Base-by-base conservation (phyloP, 2,797 vertebrate species). In the Botia kubotai region DNA sequence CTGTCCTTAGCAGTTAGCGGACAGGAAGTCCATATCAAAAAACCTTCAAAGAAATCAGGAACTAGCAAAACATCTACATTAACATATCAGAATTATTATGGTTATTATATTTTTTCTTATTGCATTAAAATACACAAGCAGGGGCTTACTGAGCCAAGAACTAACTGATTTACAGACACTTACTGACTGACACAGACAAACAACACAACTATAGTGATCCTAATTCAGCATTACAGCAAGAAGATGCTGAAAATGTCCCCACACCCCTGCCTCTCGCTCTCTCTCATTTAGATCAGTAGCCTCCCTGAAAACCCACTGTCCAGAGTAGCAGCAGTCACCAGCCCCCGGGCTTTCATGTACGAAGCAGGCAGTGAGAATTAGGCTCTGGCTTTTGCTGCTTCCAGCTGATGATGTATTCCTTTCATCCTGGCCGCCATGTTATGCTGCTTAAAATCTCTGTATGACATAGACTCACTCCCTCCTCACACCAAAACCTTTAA, bases 401-500 rank as follows among this genome's bases (percentile, higher is more conserved):
- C 71, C 75, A 80, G 58, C 58, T 7, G 13, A 77, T 83, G 80
- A 85, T 85, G 77, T 69, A 62, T 66, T 75, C 75, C 5, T 82
- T 86, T 88, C 82, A 90, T 85, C 87, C 85, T 75, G 75, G 67
- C 50, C 19, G 57, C 75, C 62, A 39, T 57, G 76, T 52, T 86
- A 85, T 52, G 46, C 67, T 78, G 58, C 65, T 86, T 86, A 82
- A 84, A 90, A 89, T 76, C 52, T 75, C 86, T 86, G 87, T 77
- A 85, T 88, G 78, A 83, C 87, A 66, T 3, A 0, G 83, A 79
- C 87, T 74, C 52, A 19, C 63, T 50, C 71, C 55, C 43, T 29
- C 57, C 57, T 74, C 19, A 21, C 65, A 63, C 77, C 83, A 72
- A 86, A 84, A 86, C 81, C 87, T 90, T 92, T 90, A 89, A 90